phyloP scores from a whole-genome alignment of 2,888 invertebrate genomes.

The Platynereis dumerilii region DNA sequence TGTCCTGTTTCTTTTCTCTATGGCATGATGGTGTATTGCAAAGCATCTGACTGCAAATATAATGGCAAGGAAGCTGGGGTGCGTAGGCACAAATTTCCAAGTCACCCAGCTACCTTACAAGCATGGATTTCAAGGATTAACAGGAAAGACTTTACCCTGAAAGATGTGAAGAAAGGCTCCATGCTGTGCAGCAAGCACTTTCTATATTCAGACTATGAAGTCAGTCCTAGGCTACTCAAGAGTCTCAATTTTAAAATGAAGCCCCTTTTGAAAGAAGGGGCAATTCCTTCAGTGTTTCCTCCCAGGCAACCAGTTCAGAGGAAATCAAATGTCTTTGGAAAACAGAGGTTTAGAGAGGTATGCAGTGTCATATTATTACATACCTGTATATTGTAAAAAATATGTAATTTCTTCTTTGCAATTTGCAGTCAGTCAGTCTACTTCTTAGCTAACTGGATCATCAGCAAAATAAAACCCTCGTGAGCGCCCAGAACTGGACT shows the following conservation, averaged over 20 bases:
- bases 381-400: not conserved
- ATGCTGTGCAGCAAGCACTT: slow-evolving; percentile 7
- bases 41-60: not conserved
- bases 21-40: slow-evolving; percentile 2
- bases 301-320: not conserved
- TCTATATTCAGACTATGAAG: not conserved
- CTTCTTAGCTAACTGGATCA: no score
- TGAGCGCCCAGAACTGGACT: no score
- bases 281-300: not conserved
- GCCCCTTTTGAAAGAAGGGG: not conserved
- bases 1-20: not conserved
- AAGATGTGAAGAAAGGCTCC: not conserved
- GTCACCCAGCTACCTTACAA: not conserved
- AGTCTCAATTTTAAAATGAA: not conserved
- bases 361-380: not conserved
- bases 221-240: not conserved
- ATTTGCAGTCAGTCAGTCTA: no score
- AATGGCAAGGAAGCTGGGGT: not conserved
- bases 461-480: no score
- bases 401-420: no score
- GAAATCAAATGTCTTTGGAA: not conserved
- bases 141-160: not conserved
- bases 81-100: not conserved
- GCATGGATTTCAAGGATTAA: not conserved
- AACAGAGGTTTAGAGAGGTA: not conserved